These are phyloP conservation scores for Diorhabda elongata DNA, from an alignment of 1,140 invertebrate genomes.

Conservation along the genomic window DNA sequence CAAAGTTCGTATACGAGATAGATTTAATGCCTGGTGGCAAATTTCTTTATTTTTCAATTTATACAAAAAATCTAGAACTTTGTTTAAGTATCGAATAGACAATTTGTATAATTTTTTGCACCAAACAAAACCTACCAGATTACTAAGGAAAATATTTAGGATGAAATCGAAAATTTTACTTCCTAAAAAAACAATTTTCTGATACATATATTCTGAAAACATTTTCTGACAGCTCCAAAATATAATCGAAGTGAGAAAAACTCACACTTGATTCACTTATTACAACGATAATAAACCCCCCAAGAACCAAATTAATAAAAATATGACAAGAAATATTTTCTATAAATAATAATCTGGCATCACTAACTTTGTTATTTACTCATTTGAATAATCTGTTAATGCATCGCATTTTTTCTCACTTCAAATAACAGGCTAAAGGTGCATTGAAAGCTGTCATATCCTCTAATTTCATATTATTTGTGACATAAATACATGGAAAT, in stretches of 20 bases:
- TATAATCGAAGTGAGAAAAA: not conserved
- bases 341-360: too few relatives aligned
- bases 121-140: not conserved
- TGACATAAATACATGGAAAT: slow-evolving; percentile 18
- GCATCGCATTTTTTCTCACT: not conserved
- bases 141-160: not conserved
- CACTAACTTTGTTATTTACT: too few relatives aligned
- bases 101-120: not conserved
- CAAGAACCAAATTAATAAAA: too few relatives aligned
- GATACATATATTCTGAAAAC: not conserved
- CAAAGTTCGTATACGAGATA: too few relatives aligned
- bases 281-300: too few relatives aligned
- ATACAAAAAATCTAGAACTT: too few relatives aligned
- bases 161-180: not conserved
- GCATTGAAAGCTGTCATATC: not conserved
- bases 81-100: too few relatives aligned
- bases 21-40: too few relatives aligned
- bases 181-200: not conserved
- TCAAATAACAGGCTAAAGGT: not conserved
- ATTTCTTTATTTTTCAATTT: too few relatives aligned
- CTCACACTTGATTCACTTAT: not conserved
- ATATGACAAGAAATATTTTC: too few relatives aligned
- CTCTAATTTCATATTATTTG: not conserved
- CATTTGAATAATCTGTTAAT: too few relatives aligned
- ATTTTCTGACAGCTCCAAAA: not conserved